A percentile compares a stretch with the other conserved stretches of the same genome.
Conservation (phyloP, 1,140 invertebrate genomes). For the Drosophila burlai region DNA sequence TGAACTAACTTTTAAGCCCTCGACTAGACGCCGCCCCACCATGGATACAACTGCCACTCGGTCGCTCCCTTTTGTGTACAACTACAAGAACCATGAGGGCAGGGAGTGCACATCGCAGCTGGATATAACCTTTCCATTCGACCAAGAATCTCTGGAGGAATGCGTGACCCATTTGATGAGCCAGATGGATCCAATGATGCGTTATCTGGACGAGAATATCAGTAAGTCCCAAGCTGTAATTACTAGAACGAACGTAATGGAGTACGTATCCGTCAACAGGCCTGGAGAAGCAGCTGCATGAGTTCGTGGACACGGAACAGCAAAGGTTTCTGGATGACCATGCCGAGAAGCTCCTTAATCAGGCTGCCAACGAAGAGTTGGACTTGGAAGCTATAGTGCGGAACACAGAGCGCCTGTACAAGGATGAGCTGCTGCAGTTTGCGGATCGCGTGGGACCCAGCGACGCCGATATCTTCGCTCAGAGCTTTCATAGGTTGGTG, state of each 20-base stretch:
- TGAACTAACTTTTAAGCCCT: slow-evolving; percentile 21
- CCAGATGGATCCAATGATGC: slow-evolving; percentile 85
- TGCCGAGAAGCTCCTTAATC: slow-evolving; percentile 85
- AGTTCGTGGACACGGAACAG: slow-evolving; percentile 86
- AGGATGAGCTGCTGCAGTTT: slow-evolving; percentile 89
- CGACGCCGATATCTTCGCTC: slow-evolving; percentile 92
- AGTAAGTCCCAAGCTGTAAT: slow-evolving; percentile 58
- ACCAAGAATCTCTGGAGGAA: slow-evolving; percentile 82
- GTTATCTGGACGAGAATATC: slow-evolving; percentile 84
- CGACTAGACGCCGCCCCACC: neutral
- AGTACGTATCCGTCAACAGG: slow-evolving; percentile 14
- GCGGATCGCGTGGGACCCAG: slow-evolving; percentile 90
- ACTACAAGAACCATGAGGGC: slow-evolving; percentile 70
- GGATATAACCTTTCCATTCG: slow-evolving; percentile 79
- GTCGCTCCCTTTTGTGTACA: slow-evolving; percentile 62
- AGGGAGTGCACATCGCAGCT: slow-evolving; percentile 47
- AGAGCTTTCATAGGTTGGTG: slow-evolving; percentile 92
- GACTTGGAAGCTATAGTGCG: slow-evolving; percentile 89
- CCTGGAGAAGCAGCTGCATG: slow-evolving; percentile 75
- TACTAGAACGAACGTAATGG: neutral
- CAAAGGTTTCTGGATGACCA: slow-evolving; percentile 86
- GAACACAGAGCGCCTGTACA: slow-evolving; percentile 90
- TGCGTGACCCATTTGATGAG: slow-evolving; percentile 83
- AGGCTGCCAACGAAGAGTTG: slow-evolving; percentile 86
- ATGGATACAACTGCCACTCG: slow-evolving; percentile 46